These are phyloP conservation scores for Choristoneura rosaceana DNA, from an alignment of 2,888 invertebrate genomes.

Conservation along the genomic window DNA sequence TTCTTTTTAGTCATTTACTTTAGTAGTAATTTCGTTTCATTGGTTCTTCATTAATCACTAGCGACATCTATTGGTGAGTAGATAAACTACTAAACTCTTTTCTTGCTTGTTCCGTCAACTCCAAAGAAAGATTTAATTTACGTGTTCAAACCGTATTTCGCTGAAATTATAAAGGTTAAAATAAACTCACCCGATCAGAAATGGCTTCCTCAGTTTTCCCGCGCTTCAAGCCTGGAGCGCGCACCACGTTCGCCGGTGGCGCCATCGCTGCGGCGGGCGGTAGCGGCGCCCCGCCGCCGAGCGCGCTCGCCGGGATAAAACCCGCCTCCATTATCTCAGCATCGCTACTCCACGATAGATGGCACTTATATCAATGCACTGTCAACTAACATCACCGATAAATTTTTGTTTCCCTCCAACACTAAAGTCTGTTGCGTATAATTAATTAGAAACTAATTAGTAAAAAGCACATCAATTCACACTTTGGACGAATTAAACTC, in stretches of 20 bases:
- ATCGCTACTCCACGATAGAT: constrained; percentile 68
- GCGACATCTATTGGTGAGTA: constrained; percentile 5
- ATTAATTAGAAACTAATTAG: background rate
- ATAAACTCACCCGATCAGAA: constrained; percentile 89
- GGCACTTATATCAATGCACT: constrained; percentile 58
- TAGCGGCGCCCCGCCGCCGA: constrained; percentile 55
- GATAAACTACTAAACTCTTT: constrained; percentile 1
- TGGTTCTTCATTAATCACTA: background rate
- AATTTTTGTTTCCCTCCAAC: background rate
- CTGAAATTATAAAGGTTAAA: constrained; percentile 11
- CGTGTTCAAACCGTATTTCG: too few species aligned
- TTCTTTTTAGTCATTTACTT: too few species aligned
- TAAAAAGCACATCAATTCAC: constrained; percentile 61
- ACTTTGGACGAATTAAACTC: constrained; percentile 63
- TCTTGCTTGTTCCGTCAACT: background rate
- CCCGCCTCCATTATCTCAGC: constrained; percentile 78
- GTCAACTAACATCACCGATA: constrained; percentile 31
- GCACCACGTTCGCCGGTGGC: constrained; percentile 87
- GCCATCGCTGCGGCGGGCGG: constrained; percentile 68
- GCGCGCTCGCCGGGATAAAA: constrained; percentile 72
- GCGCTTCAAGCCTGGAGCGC: constrained; percentile 91
- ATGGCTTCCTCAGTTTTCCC: constrained; percentile 92
- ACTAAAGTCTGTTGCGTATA: background rate
- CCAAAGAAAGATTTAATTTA: too few species aligned
- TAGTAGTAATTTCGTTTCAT: background rate